Conservation (phyloP, 2,113 vertebrate genomes). For the Psophia crepitans region DNA sequence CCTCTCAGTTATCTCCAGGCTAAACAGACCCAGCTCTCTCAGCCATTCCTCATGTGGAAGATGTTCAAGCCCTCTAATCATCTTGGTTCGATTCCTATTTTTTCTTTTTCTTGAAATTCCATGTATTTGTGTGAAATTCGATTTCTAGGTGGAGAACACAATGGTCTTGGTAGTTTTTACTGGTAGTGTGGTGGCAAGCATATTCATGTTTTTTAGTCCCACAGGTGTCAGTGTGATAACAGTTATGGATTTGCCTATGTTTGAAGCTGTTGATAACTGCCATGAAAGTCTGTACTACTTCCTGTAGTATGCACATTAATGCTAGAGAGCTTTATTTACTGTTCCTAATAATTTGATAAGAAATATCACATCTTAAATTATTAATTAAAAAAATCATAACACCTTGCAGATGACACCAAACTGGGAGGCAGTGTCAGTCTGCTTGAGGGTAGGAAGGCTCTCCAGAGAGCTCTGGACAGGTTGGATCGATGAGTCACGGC, state of each 20-base stretch:
- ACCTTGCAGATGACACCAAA: too few species aligned
- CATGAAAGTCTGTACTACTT: not conserved
- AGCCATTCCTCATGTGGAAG: too few species aligned
- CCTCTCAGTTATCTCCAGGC: too few species aligned
- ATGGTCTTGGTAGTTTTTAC: not conserved
- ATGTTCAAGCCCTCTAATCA: too few species aligned
- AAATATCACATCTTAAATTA: not conserved
- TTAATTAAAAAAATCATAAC: too few species aligned
- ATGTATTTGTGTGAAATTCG: not conserved
- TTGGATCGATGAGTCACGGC: too few species aligned
- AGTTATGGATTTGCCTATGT: not conserved
- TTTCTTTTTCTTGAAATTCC: not conserved
- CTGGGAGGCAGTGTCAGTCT: too few species aligned
- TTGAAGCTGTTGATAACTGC: not conserved
- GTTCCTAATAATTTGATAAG: not conserved
- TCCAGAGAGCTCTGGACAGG: too few species aligned
- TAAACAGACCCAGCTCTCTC: too few species aligned
- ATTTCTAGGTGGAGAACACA: not conserved
- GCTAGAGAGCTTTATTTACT: not conserved
- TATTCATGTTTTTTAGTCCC: not conserved
- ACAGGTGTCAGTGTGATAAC: not conserved
- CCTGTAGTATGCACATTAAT: not conserved
- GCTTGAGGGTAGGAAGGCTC: too few species aligned
- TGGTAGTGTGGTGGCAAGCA: accelerated
- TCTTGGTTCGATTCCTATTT: not conserved